Evolutionary conservation across 92 coral and sea anemone genomes (phyloP), one percentile per base, ranked within the genome.

Genomic region (Scolanthus callimorphus): DNA sequence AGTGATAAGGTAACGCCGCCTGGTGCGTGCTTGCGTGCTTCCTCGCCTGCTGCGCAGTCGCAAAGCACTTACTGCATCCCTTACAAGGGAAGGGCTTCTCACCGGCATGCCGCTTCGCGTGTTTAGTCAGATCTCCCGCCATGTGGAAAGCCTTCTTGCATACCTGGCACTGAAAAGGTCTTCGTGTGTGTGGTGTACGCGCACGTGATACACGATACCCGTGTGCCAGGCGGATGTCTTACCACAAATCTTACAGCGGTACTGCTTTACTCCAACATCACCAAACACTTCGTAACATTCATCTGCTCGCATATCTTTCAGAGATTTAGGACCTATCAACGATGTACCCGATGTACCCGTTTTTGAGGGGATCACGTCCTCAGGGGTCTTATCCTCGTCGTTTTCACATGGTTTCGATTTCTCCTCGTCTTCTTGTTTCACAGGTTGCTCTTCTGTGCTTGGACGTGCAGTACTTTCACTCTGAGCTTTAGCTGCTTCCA

Each of bases 141-240:
- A 68, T 68, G 48, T 68, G 75, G 34, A 68, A 68, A 13, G 31
- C 49, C 45, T 68, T 68, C 4, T 24, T 9, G 58, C 75, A 68
- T 27, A 68, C 31, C 2, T 48, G 62, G 17, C 75, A 68, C 50
- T 57, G 58, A 57, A 68, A 68, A 20, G 75, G 75, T 24, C 31
- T 56, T 68, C 75, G 45, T 68, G 52, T 19, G 75, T 68, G 29
- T 68, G 75, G 38, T 68, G 75, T 20, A 68, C 75, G 17, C 75
- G 75, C 25, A 68, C 58, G 57, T 68, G 75, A 27, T 68, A 68
- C 17, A 68, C 61, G 29, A 68, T 68, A 10, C 75, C 75, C 2
- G 75, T 68, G 23, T 68, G 75, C 75, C 75, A 68, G 11, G 58
- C 65, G 19, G 75, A 54, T 20, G 75, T n/a, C 47, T 68, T 68